These are phyloP conservation scores for Hemithea aestivaria DNA, from an alignment of 2,888 invertebrate genomes.

Conservation along the genomic window DNA sequence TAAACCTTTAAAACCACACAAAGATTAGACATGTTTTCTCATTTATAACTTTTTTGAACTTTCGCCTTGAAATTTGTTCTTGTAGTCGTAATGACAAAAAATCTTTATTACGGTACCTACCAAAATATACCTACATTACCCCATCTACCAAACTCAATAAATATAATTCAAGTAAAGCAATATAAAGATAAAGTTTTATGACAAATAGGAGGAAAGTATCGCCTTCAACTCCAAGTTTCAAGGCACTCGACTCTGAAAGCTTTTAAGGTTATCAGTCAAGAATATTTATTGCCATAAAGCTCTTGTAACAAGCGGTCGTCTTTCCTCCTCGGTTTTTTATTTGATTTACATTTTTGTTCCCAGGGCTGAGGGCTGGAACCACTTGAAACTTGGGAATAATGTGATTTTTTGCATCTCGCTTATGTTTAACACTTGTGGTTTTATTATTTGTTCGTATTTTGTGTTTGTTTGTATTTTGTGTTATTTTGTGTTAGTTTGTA, in stretches of 20 bases:
- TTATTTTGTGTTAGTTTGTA: too few species aligned
- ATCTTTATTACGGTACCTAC: constrained; percentile 1
- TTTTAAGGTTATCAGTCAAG: constrained; percentile 69
- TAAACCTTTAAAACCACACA: too few species aligned
- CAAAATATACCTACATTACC: background rate
- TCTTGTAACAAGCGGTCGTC: constrained; percentile 44
- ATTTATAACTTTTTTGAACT: too few species aligned
- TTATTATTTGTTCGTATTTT: too few species aligned
- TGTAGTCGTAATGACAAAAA: too few species aligned
- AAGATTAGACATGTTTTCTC: too few species aligned
- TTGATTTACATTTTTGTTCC: constrained; percentile 39
- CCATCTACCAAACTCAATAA: background rate
- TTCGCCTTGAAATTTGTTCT: too few species aligned
- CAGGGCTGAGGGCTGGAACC: constrained; percentile 42
- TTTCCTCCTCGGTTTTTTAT: constrained; percentile 38
- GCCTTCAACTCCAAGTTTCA: constrained; percentile 57
- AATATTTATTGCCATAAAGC: constrained; percentile 66
- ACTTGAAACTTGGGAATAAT: constrained; percentile 38
- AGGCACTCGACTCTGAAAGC: constrained; percentile 50
- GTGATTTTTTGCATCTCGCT: constrained; percentile 32
- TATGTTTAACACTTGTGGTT: constrained; percentile 17
- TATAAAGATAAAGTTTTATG: constrained; percentile 35
- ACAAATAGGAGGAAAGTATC: constrained; percentile 31
- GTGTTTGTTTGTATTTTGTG: too few species aligned
- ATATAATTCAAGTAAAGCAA: too few species aligned